Evolutionary conservation across 2,888 invertebrate genomes (phyloP).

Genomic region (Chrysolina americana): DNA sequence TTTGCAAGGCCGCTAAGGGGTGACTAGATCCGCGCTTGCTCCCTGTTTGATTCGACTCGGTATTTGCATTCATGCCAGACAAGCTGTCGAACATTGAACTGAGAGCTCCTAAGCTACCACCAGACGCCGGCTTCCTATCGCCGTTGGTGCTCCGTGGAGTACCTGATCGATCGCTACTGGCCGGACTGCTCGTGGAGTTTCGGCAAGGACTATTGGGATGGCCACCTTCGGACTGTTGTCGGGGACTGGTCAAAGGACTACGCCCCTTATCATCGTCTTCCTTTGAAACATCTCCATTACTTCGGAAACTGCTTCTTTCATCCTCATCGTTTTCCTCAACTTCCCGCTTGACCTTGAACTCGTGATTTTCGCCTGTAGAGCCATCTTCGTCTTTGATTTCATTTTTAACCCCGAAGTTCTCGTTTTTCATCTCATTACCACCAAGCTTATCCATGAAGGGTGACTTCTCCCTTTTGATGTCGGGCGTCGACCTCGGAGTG

Average conservation of each 20-base stretch:
- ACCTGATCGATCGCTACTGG: conserved; percentile 83
- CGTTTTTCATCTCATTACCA: conserved; percentile 68
- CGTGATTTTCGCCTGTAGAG: conserved; percentile 67
- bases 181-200: conserved; percentile 79
- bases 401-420: conserved; percentile 67
- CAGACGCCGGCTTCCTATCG: conserved; percentile 74
- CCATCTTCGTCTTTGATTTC: conserved; percentile 64
- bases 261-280: conserved; percentile 65
- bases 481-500: conserved; percentile 80
- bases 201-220: conserved; percentile 75
- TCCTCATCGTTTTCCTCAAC: conserved; percentile 68
- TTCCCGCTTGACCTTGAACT: conserved; percentile 65
- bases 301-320: conserved; percentile 66
- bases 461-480: conserved; percentile 73
- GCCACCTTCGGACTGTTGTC: conserved; percentile 63
- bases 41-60: conserved; percentile 69
- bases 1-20: conserved; percentile 94
- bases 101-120: conserved; percentile 84
- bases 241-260: conserved; percentile 66
- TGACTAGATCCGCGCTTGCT: conserved; percentile 84
- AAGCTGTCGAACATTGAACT: conserved; percentile 93
- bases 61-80: conserved; percentile 73
- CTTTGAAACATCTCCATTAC: conserved; percentile 62
- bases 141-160: conserved; percentile 80
- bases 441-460: conserved; percentile 67